Conservation (phyloP, 2,888 invertebrate species). For the Hydrotaea cyrtoneurina region DNA sequence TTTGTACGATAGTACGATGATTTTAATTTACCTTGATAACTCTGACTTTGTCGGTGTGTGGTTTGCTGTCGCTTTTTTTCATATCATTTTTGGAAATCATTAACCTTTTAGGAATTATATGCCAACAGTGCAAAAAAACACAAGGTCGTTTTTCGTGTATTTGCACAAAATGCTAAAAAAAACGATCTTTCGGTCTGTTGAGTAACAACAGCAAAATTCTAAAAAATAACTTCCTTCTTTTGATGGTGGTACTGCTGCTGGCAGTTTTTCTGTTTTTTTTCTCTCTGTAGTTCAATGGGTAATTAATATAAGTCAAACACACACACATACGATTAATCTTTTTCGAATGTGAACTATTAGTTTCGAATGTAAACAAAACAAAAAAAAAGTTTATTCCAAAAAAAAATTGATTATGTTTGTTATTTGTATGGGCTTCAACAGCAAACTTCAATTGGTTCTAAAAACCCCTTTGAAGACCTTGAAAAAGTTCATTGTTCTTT, state of each 20-base stretch:
- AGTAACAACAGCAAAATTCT: not conserved
- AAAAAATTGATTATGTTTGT: no score
- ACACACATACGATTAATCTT: conserved; percentile 1
- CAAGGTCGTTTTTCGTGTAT: not conserved
- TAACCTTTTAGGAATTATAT: conserved; percentile 6
- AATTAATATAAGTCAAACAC: conserved; percentile 23
- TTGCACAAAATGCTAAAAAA: not conserved
- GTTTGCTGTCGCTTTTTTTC: not conserved
- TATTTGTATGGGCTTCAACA: no score
- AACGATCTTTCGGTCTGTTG: no score
- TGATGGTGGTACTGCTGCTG: no score
- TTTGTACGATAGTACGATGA: no score
- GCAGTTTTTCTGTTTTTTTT: not conserved
- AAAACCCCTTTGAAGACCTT: not conserved
- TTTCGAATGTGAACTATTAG: not conserved
- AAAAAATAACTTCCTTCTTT: conserved; percentile 32
- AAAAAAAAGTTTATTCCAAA: no score
- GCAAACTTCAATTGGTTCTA: no score
- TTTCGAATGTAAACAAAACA: no score
- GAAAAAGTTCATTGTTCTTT: conserved; percentile 11
- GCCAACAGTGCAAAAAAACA: not conserved
- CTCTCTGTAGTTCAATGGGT: conserved; percentile 26
- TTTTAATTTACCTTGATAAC: no score
- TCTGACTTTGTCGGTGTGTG: no score
- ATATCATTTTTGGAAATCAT: not conserved